Conservation (phyloP, 2,113 vertebrate genomes). For the Chloropsis cyanopogon region DNA sequence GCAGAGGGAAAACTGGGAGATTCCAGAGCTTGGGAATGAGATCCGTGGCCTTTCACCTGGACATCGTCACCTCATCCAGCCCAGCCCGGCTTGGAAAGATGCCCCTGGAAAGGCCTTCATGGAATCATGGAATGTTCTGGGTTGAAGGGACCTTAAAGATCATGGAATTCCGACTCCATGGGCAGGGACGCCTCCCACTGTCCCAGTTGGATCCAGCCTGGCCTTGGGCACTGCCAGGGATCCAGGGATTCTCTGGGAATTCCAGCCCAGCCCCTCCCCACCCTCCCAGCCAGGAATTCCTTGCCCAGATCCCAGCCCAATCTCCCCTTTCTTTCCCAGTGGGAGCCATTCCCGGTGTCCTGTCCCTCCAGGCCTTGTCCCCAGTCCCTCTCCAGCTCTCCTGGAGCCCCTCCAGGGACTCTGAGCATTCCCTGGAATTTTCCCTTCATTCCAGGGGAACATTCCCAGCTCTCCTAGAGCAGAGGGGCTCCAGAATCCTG, state of each 20-base stretch:
- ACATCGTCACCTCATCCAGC: background rate
- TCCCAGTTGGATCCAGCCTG: background rate
- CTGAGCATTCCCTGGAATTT: accelerated
- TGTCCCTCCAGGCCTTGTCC: background rate
- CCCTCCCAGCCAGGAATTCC: background rate
- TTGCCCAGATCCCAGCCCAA: background rate
- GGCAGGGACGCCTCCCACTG: accelerated
- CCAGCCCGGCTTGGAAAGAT: background rate
- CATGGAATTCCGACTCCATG: too few relatives aligned
- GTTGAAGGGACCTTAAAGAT: too few relatives aligned
- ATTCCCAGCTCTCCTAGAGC: background rate
- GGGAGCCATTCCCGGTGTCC: background rate
- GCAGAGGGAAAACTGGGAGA: background rate
- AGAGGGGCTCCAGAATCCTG: background rate
- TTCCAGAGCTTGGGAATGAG: background rate
- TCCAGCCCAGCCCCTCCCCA: background rate
- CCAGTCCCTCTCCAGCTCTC: background rate
- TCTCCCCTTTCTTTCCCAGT: background rate
- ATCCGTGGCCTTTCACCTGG: background rate
- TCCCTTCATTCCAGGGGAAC: background rate
- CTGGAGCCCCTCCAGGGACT: background rate
- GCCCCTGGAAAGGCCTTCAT: background rate
- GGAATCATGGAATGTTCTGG: background rate
- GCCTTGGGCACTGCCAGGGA: background rate
- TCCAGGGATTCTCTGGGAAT: background rate